These are phyloP conservation scores for Acanthaster planci DNA, from an alignment of 35 echinoderm and acorn worm species.

Conservation along the genomic window DNA sequence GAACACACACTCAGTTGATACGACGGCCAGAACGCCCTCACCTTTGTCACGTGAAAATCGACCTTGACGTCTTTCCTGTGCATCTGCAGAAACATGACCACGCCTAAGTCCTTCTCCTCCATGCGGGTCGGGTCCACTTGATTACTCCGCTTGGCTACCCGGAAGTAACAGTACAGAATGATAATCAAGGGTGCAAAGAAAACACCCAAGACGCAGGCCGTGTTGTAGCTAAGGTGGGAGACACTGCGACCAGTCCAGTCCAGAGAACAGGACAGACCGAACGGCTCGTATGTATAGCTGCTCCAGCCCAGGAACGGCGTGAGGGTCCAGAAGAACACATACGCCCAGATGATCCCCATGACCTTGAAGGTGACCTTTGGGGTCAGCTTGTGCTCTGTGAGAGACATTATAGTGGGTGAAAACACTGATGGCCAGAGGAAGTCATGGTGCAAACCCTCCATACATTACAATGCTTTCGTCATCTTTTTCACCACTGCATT, in stretches of 20 bases:
- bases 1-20: no score
- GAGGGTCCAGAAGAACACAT: constrained; percentile 66
- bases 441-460: neutral
- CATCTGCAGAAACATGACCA: constrained; percentile 26
- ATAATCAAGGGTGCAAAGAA: constrained; percentile 50
- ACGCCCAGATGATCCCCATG: constrained; percentile 47
- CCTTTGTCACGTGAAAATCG: constrained; percentile 52
- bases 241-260: constrained; percentile 49
- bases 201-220: constrained; percentile 26
- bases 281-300: constrained; percentile 68
- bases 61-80: constrained; percentile 33
- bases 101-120: constrained; percentile 12
- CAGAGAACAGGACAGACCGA: constrained; percentile 69
- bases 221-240: constrained; percentile 52
- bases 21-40: neutral
- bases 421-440: neutral
- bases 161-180: constrained; percentile 61
- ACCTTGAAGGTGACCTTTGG: constrained; percentile 12
- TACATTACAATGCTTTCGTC: neutral
- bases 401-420: neutral
- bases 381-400: constrained; percentile 57
- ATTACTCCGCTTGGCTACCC: constrained; percentile 37
- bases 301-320: constrained; percentile 78
- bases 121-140: constrained; percentile 24
- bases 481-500: no score